phyloP scores from a whole-genome alignment of 1,140 invertebrate species.

The Bombus waltoni region DNA sequence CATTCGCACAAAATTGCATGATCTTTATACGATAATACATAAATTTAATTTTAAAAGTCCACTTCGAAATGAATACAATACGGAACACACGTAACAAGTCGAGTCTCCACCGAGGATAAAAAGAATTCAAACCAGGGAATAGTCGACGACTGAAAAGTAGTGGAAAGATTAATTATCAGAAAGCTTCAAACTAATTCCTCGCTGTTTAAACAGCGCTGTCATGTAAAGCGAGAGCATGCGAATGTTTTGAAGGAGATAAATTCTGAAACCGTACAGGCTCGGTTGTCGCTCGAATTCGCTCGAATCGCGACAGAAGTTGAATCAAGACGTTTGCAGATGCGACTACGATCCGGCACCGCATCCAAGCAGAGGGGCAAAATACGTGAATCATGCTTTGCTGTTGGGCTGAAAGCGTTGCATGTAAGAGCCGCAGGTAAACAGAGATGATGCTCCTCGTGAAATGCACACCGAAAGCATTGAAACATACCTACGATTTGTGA shows the following conservation, averaged over 20 bases:
- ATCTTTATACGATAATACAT: no score
- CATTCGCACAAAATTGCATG: no score
- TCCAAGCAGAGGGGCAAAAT: neutral
- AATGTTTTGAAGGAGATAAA: conserved; percentile 15
- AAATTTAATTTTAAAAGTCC: neutral
- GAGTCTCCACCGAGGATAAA: neutral
- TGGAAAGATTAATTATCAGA: neutral
- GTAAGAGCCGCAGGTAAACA: conserved; percentile 17
- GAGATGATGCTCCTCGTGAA: neutral
- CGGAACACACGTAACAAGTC: neutral
- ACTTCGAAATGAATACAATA: neutral
- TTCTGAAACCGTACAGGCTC: neutral
- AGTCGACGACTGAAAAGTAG: no score
- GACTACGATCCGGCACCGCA: neutral
- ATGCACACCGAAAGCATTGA: neutral
- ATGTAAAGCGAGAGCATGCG: neutral
- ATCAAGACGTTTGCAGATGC: conserved; percentile 31
- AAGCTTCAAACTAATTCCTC: neutral
- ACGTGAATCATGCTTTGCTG: conserved; percentile 15
- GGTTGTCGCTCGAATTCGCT: conserved; percentile 20
- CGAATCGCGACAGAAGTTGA: conserved; percentile 19
- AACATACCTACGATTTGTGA: neutral
- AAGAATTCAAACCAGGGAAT: neutral
- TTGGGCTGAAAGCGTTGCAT: conserved; percentile 14
- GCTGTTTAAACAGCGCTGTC: neutral